A percentile compares a stretch with the other conserved stretches of the same genome.
These are phyloP conservation scores for Rotaria socialis DNA, from an alignment of 2,888 invertebrate species.

Conservation along the genomic window DNA sequence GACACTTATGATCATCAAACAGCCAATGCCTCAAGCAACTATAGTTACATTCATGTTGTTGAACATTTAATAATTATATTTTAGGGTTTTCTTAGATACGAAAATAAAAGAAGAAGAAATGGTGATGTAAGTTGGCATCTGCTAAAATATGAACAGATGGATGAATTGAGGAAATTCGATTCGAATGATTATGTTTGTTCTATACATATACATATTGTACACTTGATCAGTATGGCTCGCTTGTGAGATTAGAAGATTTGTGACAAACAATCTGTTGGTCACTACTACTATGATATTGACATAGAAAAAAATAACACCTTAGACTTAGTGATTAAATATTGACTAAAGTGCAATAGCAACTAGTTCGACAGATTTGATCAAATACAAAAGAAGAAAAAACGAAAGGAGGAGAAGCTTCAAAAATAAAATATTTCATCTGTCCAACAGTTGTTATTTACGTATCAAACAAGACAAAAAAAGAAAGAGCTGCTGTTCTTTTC, in stretches of 20 bases:
- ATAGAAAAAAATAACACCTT: background rate
- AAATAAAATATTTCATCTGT: too few relatives aligned
- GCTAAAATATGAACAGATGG: background rate
- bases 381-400: background rate
- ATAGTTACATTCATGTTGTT: background rate
- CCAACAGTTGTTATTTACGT: background rate
- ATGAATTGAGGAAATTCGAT: background rate
- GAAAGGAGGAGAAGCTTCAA: too few relatives aligned
- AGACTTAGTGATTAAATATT: constrained; percentile 16
- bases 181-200: constrained; percentile 11
- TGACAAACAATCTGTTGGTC: constrained; percentile 6
- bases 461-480: background rate
- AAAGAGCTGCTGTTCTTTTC: background rate
- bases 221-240: background rate
- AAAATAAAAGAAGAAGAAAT: background rate
- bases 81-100: background rate
- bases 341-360: background rate
- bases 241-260: constrained; percentile 25
- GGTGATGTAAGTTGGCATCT: constrained; percentile 15
- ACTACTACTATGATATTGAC: background rate
- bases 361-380: constrained; percentile 10
- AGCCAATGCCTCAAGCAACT: background rate
- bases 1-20: background rate
- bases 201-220: background rate
- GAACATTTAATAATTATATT: constrained; percentile 1